These are phyloP conservation scores for Silurus asotus DNA, from an alignment of 2,113 vertebrate genomes.

Conservation along the genomic window DNA sequence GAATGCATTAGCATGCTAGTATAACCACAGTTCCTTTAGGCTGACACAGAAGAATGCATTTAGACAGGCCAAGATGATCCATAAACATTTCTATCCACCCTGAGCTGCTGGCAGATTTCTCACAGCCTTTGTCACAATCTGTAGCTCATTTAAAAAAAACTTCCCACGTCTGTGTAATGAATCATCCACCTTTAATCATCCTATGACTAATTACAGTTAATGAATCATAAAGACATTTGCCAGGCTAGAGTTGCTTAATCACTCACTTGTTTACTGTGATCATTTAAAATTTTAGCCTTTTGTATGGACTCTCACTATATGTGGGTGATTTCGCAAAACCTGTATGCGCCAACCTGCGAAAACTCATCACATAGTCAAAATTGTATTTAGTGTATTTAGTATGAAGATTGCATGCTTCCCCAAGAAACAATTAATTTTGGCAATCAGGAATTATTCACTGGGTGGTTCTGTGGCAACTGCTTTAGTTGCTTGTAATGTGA, in stretches of 20 bases:
- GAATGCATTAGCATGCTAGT: conserved; percentile 10
- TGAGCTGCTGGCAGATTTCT: not conserved
- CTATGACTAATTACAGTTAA: conserved; percentile 37
- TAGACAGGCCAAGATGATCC: not conserved
- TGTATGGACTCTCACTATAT: not conserved
- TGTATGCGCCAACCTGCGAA: not conserved
- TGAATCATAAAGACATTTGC: conserved; percentile 45
- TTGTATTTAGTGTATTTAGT: not conserved
- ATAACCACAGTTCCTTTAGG: conserved; percentile 3
- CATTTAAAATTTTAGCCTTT: conserved; percentile 4
- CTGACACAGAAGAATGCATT: conserved; percentile 14
- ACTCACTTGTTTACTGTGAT: conserved; percentile 15
- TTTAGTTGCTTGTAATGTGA: not conserved
- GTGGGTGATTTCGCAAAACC: not conserved
- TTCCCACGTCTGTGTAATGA: conserved; percentile 40
- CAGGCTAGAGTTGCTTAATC: conserved; percentile 18
- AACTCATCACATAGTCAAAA: not conserved
- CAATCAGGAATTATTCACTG: not conserved
- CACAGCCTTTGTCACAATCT: not conserved
- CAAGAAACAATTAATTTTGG: not conserved
- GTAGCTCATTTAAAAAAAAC: not conserved
- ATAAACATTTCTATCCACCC: not conserved
- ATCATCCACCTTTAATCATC: conserved; percentile 31
- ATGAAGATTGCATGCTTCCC: not conserved
- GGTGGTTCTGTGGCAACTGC: not conserved